phyloP scores from a whole-genome alignment of 2,113 vertebrate genomes.

The Bos indicus region DNA sequence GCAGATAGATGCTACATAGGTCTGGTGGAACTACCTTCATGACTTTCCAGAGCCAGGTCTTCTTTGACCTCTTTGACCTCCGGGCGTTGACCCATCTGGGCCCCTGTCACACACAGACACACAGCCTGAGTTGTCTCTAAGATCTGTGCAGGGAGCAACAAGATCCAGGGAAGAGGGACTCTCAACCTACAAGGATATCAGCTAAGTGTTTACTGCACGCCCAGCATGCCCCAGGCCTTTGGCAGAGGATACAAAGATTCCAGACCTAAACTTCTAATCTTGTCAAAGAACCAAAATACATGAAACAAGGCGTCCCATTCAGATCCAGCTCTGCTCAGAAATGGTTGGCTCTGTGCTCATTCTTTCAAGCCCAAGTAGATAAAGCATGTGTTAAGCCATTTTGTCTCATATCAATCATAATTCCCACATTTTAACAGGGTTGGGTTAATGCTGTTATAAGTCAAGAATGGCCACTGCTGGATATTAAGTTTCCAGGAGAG shows the following conservation, averaged over 20 bases:
- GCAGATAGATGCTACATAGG: neutral
- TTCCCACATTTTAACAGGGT: neutral
- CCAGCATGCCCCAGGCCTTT: neutral
- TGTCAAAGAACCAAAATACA: neutral
- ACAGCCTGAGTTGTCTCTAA: neutral
- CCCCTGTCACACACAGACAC: neutral
- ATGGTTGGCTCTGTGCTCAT: neutral
- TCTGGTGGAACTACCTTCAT: neutral
- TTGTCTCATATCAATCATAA: neutral
- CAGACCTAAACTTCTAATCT: neutral
- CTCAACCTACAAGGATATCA: neutral
- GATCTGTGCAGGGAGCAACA: neutral
- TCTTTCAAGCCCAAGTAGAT: neutral
- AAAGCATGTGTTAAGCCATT: neutral
- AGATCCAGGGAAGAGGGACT: neutral
- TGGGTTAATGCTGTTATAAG: neutral
- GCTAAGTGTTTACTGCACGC: no score
- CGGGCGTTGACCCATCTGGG: no score
- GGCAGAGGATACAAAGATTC: neutral
- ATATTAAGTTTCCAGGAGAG: neutral
- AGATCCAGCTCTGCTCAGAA: neutral
- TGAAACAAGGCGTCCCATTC: neutral
- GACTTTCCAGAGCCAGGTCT: neutral
- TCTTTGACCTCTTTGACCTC: neutral
- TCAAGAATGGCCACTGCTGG: neutral